A percentile compares a stretch with the other conserved stretches of the same genome.
Evolutionary conservation across 2,113 vertebrate genomes (phyloP).

Genomic region (Asarcornis scutulata): DNA sequence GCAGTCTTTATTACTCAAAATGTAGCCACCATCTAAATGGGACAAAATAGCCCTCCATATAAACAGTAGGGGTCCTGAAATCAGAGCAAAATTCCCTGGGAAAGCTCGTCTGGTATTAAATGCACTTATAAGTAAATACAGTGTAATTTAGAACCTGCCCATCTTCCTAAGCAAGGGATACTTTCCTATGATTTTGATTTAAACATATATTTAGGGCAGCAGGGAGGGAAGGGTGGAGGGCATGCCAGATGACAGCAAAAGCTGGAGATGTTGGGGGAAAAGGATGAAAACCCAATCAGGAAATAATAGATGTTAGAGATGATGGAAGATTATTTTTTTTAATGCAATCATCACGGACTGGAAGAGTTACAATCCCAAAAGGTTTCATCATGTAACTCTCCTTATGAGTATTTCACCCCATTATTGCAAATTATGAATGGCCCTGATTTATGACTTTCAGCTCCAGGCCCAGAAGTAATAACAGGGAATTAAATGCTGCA

Average conservation of each 20-base stretch:
- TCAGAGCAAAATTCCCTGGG: conserved; percentile 31
- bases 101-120: conserved; percentile 34
- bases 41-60: conserved; percentile 23
- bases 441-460: conserved; percentile 56
- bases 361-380: conserved; percentile 19
- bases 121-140: conserved; percentile 19
- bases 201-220: conserved; percentile 17
- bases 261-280: neutral
- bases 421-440: conserved; percentile 39
- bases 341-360: neutral
- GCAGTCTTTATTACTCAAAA: conserved; percentile 11
- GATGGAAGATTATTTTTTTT: conserved; percentile 1
- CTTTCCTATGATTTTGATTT: conserved; percentile 35
- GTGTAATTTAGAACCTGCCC: conserved; percentile 46
- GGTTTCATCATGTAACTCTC: conserved; percentile 3
- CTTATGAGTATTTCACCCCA: conserved; percentile 45
- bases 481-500: conserved; percentile 55
- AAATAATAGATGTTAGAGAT: neutral
- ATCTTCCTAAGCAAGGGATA: conserved; percentile 21
- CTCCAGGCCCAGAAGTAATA: conserved; percentile 52
- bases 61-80: conserved; percentile 35
- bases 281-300: neutral
- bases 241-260: neutral
- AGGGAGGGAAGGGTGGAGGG: neutral
- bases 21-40: neutral